Evolutionary conservation across 2,113 vertebrate genomes (phyloP).

Genomic region (Ammospiza caudacuta): DNA sequence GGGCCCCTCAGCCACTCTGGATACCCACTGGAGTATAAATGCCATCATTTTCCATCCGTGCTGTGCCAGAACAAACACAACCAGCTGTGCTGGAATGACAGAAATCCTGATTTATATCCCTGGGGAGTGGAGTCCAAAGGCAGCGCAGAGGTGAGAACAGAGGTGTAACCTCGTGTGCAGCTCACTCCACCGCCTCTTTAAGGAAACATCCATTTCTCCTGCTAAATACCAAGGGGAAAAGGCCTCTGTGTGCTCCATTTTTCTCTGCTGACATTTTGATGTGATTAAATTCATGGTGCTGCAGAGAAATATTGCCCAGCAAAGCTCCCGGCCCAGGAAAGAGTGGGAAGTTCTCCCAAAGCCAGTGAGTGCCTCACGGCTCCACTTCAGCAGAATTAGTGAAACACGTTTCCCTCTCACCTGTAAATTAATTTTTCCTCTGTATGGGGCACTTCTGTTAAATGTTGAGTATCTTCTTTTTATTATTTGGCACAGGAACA

Average conservation of each 20-base stretch:
- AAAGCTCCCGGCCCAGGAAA: neutral
- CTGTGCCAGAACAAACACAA: neutral
- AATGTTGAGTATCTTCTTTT: neutral
- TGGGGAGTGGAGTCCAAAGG: neutral
- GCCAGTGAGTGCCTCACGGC: neutral
- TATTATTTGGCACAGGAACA: neutral
- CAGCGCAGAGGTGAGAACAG: neutral
- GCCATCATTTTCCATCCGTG: accelerated
- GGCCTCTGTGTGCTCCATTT: neutral
- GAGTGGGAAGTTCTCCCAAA: neutral
- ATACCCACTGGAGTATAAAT: accelerated
- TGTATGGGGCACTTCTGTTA: neutral
- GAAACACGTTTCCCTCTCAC: neutral
- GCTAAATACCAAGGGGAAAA: neutral
- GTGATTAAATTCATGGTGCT: constrained; percentile 19
- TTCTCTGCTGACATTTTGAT: constrained; percentile 35
- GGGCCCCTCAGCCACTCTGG: neutral
- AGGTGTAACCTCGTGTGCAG: neutral
- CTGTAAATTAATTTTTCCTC: neutral
- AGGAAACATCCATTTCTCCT: neutral
- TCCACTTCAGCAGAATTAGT: neutral
- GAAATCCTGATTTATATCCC: neutral
- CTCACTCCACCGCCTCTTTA: neutral
- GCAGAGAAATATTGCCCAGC: constrained; percentile 17
- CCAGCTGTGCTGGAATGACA: neutral